Base-by-base conservation (phyloP, 1,140 invertebrate species). In the Plutomurus gul region DNA sequence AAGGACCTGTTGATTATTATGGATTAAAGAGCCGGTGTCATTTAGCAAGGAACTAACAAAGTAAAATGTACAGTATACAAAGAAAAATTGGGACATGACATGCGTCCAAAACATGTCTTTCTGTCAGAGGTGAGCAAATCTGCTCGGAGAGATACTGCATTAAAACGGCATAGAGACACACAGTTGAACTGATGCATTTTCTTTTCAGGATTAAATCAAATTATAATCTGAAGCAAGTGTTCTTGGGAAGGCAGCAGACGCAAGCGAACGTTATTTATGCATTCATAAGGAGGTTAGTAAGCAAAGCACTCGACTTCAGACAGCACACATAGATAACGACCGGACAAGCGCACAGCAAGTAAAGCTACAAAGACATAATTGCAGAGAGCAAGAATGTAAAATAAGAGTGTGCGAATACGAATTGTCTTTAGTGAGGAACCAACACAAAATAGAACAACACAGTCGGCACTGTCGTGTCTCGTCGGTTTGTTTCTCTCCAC, bases 131-230 rank as follows among this genome's bases (percentile, higher is more conserved):
- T n/a, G n/a, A n/a, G n/a, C n/a, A n/a, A n/a, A n/a, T n/a, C n/a
- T n/a, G n/a, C n/a, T n/a, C n/a, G n/a, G n/a, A n/a, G n/a, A n/a
- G n/a, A n/a, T n/a, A n/a, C n/a, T n/a, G n/a, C n/a, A n/a, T n/a
- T n/a, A n/a, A n/a, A n/a, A n/a, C n/a, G n/a, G n/a, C n/a, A n/a
- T n/a, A n/a, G n/a, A n/a, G n/a, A n/a, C n/a, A n/a, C n/a, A n/a
- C n/a, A n/a, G n/a, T n/a, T 7, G 20, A 25, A 27, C 22, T 27
- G 51, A 56, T 56, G 56, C 30, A 65, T 65, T 65, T 65, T 65
- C 56, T n/a, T 65, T 65, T 27, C 51, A 65, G 56, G 56, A 65
- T 65, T 65, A 65, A 65, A 43, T 43, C 39, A 43, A 65, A 65
- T 33, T 30, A 65, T 33, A 65, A 65, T n/a, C 56, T 18, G 0